phyloP scores from a whole-genome alignment of 92 coral and sea anemone genomes.

The Parazoanthus darwini region DNA sequence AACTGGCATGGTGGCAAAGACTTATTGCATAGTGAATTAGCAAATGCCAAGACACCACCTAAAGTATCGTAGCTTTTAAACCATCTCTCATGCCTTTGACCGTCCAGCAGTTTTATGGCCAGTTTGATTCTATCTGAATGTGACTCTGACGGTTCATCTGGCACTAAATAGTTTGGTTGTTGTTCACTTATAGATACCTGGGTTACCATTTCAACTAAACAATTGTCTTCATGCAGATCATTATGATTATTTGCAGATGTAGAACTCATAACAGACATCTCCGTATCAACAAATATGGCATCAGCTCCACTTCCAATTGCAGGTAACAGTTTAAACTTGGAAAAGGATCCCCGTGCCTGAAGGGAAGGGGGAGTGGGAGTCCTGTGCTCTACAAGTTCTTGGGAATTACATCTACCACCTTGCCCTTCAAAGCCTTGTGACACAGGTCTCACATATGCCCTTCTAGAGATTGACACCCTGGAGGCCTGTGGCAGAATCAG shows the following conservation, averaged over 20 bases:
- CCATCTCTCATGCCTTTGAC: constrained; percentile 86
- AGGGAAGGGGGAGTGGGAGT: constrained; percentile 41
- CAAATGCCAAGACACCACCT: constrained; percentile 70
- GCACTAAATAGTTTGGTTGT: constrained; percentile 33
- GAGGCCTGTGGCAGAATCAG: neutral
- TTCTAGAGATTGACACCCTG: neutral
- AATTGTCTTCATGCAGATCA: neutral
- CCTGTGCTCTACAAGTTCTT: constrained; percentile 27
- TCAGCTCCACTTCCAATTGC: constrained; percentile 60
- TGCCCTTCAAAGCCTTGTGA: constrained; percentile 4
- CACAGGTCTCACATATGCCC: neutral
- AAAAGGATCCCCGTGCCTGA: constrained; percentile 69
- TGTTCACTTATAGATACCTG: constrained; percentile 20
- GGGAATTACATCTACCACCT: neutral
- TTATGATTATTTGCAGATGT: neutral
- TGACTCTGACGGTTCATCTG: constrained; percentile 68
- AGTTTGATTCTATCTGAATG: constrained; percentile 72
- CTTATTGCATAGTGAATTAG: constrained; percentile 49
- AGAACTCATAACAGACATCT: neutral
- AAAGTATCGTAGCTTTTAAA: constrained; percentile 72
- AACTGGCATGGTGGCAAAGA: constrained; percentile 68
- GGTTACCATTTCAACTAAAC: constrained; percentile 10
- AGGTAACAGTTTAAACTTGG: constrained; percentile 77
- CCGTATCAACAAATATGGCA: neutral
- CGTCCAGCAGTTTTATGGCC: constrained; percentile 83